Percentiles rank a stretch among this genome's conserved stretches.
Evolutionary conservation across 2,113 vertebrate genomes (phyloP).

Genomic region (Eubucco bourcierii): DNA sequence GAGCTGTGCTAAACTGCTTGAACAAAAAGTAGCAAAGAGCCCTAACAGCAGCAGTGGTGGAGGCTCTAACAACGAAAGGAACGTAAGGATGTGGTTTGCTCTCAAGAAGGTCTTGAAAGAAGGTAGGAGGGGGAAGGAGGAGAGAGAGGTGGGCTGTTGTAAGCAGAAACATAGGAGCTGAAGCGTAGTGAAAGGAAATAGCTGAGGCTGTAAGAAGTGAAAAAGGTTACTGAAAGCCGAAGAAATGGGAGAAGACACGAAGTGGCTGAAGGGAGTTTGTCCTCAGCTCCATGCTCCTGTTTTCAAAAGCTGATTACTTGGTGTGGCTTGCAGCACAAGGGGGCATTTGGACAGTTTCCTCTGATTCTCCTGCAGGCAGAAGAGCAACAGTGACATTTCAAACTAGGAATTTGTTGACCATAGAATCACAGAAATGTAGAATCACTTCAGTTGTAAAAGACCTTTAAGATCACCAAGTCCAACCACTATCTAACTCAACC

Average conservation of each 20-base stretch:
- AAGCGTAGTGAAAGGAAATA: neutral
- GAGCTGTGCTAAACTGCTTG: neutral
- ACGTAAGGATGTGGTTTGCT: slow-evolving; percentile 61
- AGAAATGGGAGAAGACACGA: neutral
- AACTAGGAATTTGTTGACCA: neutral
- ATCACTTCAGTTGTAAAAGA: no score
- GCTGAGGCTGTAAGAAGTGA: slow-evolving; percentile 1
- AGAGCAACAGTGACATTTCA: neutral
- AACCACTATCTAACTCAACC: no score
- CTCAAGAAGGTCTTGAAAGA: slow-evolving; percentile 38
- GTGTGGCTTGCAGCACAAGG: neutral
- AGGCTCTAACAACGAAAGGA: slow-evolving; percentile 21
- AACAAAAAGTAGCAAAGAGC: slow-evolving; percentile 6
- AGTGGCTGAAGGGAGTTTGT: neutral
- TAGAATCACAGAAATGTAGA: no score
- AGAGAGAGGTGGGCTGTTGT: slow-evolving; percentile 47
- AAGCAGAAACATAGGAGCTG: neutral
- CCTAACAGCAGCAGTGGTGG: neutral
- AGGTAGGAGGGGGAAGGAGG: slow-evolving; percentile 24
- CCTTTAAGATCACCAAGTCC: no score
- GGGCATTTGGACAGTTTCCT: neutral
- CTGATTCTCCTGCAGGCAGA: neutral
- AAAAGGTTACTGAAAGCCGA: slow-evolving; percentile 36
- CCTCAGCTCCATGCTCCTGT: neutral
- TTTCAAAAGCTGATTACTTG: neutral